Base-by-base conservation (phyloP, 1,140 invertebrate species). In the Drosophila ironensis region DNA sequence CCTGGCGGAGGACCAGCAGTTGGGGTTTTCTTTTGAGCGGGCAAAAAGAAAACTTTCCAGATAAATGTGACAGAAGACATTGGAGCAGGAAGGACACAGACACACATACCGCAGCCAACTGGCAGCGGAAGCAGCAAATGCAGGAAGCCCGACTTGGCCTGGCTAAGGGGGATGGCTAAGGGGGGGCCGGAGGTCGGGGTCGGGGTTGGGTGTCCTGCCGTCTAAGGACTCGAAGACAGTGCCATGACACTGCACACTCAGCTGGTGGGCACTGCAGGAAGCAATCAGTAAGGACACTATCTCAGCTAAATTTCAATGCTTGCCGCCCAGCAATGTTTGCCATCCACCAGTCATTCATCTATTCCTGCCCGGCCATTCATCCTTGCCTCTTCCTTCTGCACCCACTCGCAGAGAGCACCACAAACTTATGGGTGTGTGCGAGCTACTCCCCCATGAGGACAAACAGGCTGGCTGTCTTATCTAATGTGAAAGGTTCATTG, bases 401-500 rank as follows among this genome's bases (percentile, higher is more conserved):
- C 57, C 48, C 63, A 64, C 70, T 30, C 68, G 69, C 69, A 72
- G 17, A 25, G 1, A 7, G 9, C 33, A 51, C 44, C 11, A 33
- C 52, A 17, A 20, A 35, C 28, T 40, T 47, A 48, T 38, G 59
- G 30, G n/a, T 35, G 41, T 47, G 44, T 38, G 59, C 22, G n/a
- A 27, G 41, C 40, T 24, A 47, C 59, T 60, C 20, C 56, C 12
- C 17, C 40, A 48, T 28, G 24, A 63, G 14, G 37, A 59, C 77
- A 82, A 72, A 73, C 78, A 61, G 50, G 74, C 78, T 70, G 69
- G 42, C 66, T 48, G 47, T 72, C 80, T 86, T 86, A 86, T 86
- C 80, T 86, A 87, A 86, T 86, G 80, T 86, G 80, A 86, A 86
- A 86, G 80, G 80, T 86, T 86, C 80, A 86, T 86, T 86, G 80